Conservation (phyloP, 2,113 vertebrate genomes). For the Tupaia chinensis region DNA sequence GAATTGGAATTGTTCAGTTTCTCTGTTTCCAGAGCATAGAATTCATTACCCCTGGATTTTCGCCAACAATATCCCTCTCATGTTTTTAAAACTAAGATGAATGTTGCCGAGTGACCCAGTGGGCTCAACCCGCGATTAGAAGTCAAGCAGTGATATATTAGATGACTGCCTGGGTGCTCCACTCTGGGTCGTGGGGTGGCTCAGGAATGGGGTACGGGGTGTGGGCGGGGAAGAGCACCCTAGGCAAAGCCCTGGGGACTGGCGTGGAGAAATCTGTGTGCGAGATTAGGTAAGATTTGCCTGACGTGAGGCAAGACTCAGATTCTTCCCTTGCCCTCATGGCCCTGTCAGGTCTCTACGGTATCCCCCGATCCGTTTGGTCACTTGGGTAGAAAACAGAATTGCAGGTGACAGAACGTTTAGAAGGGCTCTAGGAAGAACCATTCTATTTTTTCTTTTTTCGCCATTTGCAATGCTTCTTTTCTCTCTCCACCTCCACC, state of each 20-base stretch:
- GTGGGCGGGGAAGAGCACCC: background rate
- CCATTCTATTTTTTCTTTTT: background rate
- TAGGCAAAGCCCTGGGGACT: background rate
- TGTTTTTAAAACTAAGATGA: slow-evolving; percentile 71
- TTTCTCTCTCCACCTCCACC: background rate
- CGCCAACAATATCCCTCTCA: slow-evolving; percentile 52
- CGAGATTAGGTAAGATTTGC: slow-evolving; percentile 28
- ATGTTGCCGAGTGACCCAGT: slow-evolving; percentile 48
- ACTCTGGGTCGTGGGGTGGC: background rate
- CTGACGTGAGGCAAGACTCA: slow-evolving; percentile 28
- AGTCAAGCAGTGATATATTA: slow-evolving; percentile 12
- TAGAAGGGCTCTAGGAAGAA: slow-evolving; percentile 35
- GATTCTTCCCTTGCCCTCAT: background rate
- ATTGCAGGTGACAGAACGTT: slow-evolving; percentile 50
- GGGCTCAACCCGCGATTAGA: background rate
- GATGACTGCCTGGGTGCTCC: background rate
- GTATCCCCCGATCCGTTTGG: background rate
- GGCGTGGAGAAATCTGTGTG: background rate
- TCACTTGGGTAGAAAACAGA: slow-evolving; percentile 8
- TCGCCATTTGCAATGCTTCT: background rate
- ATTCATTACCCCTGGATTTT: slow-evolving; percentile 67
- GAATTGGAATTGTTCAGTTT: slow-evolving; percentile 68
- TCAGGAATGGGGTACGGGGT: background rate
- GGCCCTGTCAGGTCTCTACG: background rate
- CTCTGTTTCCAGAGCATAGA: slow-evolving; percentile 72